Evolutionary conservation across 2,888 invertebrate genomes (phyloP).

Genomic region (Lithophane leautieri): DNA sequence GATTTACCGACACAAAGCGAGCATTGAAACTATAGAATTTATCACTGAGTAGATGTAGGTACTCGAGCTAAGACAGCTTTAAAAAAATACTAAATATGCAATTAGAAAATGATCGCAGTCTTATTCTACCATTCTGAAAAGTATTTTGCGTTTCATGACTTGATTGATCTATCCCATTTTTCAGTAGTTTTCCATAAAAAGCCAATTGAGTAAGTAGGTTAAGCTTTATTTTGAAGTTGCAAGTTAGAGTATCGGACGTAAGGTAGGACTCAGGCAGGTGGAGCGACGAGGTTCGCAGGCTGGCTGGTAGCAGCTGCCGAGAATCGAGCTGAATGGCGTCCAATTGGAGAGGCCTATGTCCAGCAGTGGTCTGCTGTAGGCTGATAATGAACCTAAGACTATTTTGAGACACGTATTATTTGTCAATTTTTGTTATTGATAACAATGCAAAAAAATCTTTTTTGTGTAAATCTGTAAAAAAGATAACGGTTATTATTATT

Average conservation of each 20-base stretch:
- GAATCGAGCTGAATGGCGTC: too few species aligned
- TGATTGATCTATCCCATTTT: neutral
- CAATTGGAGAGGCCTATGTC: too few species aligned
- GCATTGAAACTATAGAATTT: neutral
- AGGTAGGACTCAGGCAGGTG: too few species aligned
- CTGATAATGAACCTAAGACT: neutral
- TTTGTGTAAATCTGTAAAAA: neutral
- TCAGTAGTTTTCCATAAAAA: neutral
- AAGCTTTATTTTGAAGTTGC: neutral
- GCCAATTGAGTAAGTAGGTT: neutral
- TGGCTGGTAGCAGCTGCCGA: too few species aligned
- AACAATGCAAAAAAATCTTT: neutral
- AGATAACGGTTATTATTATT: neutral
- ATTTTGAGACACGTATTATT: neutral
- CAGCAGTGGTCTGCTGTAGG: too few species aligned
- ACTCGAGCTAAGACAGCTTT: neutral
- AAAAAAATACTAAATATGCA: neutral
- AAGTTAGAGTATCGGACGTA: neutral
- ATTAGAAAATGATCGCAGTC: neutral
- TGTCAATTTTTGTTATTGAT: neutral
- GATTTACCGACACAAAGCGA: neutral
- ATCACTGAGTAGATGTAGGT: neutral
- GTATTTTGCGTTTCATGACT: neutral
- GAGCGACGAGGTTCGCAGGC: too few species aligned
- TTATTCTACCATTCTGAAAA: neutral